phyloP scores from a whole-genome alignment of 1,140 invertebrate species.

The Coelopa frigida region DNA sequence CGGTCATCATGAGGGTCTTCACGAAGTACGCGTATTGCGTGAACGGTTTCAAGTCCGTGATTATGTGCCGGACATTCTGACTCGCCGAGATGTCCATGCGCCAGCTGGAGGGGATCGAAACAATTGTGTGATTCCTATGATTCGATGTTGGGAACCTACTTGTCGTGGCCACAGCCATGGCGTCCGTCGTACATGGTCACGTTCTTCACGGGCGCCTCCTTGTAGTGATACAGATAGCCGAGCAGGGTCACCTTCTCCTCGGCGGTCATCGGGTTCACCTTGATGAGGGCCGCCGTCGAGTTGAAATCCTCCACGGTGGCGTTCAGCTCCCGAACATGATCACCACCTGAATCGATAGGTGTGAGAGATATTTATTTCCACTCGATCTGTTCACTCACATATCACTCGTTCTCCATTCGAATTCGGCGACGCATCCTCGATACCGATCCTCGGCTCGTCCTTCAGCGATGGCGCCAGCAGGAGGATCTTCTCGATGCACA shows the following conservation, averaged over 20 bases:
- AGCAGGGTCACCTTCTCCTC: conserved; percentile 62
- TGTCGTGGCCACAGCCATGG: conserved; percentile 70
- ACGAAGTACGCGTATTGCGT: conserved; percentile 87
- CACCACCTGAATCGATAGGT: conserved; percentile 14
- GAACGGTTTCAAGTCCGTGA: conserved; percentile 67
- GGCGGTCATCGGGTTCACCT: conserved; percentile 53
- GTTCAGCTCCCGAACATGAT: conserved; percentile 10
- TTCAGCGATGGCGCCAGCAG: conserved; percentile 29
- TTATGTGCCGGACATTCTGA: conserved; percentile 43
- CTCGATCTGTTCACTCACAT: conserved; percentile 53
- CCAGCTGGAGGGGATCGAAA: conserved; percentile 27
- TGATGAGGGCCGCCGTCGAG: conserved; percentile 50
- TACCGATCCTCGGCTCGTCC: conserved; percentile 45
- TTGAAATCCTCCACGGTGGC: conserved; percentile 25
- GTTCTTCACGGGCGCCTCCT: conserved; percentile 58
- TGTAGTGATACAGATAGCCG: conserved; percentile 71
- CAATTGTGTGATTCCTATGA: not conserved
- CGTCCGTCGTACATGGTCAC: conserved; percentile 69
- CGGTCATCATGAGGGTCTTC: conserved; percentile 73
- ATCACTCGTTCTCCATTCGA: conserved; percentile 91
- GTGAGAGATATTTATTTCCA: not conserved
- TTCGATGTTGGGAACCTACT: conserved; percentile 15
- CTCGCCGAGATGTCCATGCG: conserved; percentile 37
- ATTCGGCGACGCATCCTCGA: conserved; percentile 68
- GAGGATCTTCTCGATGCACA: conserved; percentile 76